Percentiles rank a stretch among this genome's conserved stretches.
Evolutionary conservation across 2,797 vertebrate species (phyloP).

Genomic region (Streptopelia turtur): DNA sequence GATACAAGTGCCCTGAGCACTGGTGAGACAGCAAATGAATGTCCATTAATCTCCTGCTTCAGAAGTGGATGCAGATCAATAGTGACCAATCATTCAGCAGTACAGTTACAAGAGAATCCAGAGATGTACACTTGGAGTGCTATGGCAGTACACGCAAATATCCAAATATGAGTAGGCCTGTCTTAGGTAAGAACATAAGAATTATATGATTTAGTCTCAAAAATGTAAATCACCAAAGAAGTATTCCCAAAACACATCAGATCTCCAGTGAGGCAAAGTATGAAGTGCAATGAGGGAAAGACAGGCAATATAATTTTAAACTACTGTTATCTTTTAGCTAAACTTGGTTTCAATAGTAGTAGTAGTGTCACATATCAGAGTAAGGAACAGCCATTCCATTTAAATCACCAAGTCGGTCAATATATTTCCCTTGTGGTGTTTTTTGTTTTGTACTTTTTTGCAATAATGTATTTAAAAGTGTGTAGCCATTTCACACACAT

Average conservation of each 20-base stretch:
- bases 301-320: neutral
- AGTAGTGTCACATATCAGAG: neutral
- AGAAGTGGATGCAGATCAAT: neutral
- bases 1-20: neutral
- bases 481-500: neutral
- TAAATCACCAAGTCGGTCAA: neutral
- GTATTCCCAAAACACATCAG: neutral
- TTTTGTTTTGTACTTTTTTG: neutral
- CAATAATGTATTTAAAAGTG: neutral
- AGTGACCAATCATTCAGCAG: neutral
- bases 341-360: neutral
- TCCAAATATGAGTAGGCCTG: neutral
- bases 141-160: neutral
- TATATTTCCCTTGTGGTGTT: neutral
- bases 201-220: neutral
- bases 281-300: neutral
- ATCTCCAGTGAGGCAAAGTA: neutral
- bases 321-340: neutral
- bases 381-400: neutral
- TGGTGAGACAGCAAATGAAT: neutral
- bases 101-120: neutral
- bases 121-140: neutral
- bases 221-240: neutral
- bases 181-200: neutral
- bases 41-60: neutral